Conservation (phyloP, 2,113 vertebrate genomes). For the Hippolais icterina region DNA sequence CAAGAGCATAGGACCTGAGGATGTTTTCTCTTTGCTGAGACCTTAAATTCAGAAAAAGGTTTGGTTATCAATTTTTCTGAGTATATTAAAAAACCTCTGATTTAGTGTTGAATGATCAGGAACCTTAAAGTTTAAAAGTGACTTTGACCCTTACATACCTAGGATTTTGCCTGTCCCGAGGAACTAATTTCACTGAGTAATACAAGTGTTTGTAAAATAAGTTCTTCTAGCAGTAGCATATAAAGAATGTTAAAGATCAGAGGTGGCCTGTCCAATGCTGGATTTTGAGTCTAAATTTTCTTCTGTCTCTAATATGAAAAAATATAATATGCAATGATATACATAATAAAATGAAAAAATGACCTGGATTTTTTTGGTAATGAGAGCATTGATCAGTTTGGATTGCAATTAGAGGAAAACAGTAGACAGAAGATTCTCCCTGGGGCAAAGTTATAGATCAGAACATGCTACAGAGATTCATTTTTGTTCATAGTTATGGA, state of each 20-base stretch:
- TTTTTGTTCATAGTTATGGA: not conserved
- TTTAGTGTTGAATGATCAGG: not conserved
- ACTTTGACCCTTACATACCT: not conserved
- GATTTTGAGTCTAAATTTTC: not conserved
- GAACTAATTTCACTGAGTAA: not conserved
- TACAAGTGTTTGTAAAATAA: not conserved
- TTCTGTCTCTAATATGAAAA: not conserved
- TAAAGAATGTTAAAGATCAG: not conserved
- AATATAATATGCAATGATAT: not conserved
- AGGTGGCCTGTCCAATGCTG: not conserved
- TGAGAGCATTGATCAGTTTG: not conserved
- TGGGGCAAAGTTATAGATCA: not conserved
- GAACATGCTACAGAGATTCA: not conserved
- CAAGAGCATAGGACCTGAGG: not conserved
- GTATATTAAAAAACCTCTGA: fast-evolving
- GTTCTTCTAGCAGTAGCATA: not conserved
- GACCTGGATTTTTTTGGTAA: fast-evolving
- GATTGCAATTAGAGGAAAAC: not conserved
- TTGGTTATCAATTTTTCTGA: not conserved
- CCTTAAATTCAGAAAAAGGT: not conserved
- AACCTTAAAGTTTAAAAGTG: not conserved
- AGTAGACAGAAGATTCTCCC: not conserved
- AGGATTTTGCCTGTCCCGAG: not conserved
- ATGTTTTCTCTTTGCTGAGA: not conserved
- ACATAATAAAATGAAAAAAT: not conserved